Percentiles rank a stretch among this genome's conserved stretches.
phyloP scores from a whole-genome alignment of 2,113 vertebrate genomes.

The Patagioenas fasciata region DNA sequence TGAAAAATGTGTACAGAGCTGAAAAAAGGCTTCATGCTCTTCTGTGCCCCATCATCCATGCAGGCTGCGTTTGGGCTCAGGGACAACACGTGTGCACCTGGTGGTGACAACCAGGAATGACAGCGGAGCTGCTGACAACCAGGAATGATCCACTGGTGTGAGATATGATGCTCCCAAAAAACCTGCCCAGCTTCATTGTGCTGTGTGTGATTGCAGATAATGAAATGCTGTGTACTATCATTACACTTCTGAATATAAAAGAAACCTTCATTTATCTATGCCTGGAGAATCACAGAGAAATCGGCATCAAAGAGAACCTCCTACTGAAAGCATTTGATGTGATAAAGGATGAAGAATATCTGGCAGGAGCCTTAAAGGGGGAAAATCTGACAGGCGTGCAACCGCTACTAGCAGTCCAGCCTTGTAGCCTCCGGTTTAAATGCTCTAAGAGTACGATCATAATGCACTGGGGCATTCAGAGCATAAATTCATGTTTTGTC shows the following conservation, averaged over 20 bases:
- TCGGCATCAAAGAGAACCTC: constrained; percentile 24
- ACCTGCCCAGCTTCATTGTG: background rate
- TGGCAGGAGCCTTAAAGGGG: constrained; percentile 1
- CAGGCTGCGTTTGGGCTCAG: background rate
- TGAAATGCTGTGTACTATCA: background rate
- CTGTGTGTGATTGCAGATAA: background rate
- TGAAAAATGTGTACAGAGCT: background rate
- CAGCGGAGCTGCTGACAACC: background rate
- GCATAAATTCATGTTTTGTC: constrained; percentile 57
- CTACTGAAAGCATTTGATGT: constrained; percentile 1
- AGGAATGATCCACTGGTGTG: background rate
- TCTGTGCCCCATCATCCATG: background rate
- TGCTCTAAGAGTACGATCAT: background rate
- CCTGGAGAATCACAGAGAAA: constrained; percentile 20
- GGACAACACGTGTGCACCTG: rapidly evolving
- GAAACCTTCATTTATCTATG: background rate
- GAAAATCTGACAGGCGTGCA: constrained; percentile 23
- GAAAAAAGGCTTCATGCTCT: background rate
- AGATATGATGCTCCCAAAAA: background rate
- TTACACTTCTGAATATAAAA: background rate
- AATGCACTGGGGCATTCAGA: constrained; percentile 38
- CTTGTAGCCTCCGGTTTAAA: background rate
- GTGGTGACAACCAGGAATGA: background rate
- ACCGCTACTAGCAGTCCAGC: background rate
- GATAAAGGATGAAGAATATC: constrained; percentile 23